Conservation (phyloP, 2,888 invertebrate species). For the Pammene aurita region DNA sequence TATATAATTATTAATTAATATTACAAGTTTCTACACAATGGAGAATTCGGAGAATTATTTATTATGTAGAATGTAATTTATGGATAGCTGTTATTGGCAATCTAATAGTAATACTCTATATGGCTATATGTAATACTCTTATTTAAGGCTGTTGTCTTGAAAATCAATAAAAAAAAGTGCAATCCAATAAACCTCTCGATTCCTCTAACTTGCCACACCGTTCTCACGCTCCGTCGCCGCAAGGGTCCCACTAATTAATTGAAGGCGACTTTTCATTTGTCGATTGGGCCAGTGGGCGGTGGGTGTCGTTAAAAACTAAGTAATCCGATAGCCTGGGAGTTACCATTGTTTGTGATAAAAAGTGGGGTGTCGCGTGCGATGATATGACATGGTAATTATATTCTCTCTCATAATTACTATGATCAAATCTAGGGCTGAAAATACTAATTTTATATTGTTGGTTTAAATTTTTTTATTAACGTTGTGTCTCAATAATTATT, state of each 20-base stretch:
- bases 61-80: no score
- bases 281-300: slow-evolving; percentile 55
- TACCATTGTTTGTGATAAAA: slow-evolving; percentile 29
- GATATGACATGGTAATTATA: slow-evolving; percentile 11
- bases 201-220: slow-evolving; percentile 34
- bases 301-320: slow-evolving; percentile 49
- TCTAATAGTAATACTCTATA: no score
- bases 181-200: slow-evolving; percentile 7
- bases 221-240: slow-evolving; percentile 65
- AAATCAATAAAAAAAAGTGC: background rate
- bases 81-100: no score
- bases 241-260: slow-evolving; percentile 71
- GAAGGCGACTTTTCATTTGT: slow-evolving; percentile 72
- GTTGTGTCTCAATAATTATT: no score
- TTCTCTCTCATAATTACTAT: slow-evolving; percentile 6
- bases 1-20: no score
- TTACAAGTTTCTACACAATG: no score
- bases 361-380: slow-evolving; percentile 22
- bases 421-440: background rate
- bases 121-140: no score
- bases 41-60: no score
- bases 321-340: slow-evolving; percentile 39
- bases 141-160: no score
- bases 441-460: background rate
- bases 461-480: background rate